Percentiles rank a stretch among this genome's conserved stretches.
Evolutionary conservation across 2,113 vertebrate genomes (phyloP).

Genomic region (Rallus limicola): DNA sequence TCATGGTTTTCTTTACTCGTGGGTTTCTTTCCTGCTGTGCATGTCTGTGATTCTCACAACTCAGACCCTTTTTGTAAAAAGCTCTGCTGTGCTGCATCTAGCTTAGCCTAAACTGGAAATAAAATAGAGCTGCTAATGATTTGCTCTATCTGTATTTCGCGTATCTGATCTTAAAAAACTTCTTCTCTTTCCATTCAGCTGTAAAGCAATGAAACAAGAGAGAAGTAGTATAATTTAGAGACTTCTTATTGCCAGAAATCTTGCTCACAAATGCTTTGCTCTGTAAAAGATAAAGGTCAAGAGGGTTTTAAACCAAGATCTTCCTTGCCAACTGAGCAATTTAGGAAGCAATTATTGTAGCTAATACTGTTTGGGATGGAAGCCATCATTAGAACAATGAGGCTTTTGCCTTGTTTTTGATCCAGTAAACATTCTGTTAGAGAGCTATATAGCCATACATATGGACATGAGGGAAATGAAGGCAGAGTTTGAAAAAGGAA

Average conservation of each 20-base stretch:
- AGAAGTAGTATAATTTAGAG: neutral
- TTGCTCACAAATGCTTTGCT: neutral
- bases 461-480: neutral
- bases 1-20: neutral
- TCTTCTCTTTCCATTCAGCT: neutral
- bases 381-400: neutral
- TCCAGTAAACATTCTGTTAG: neutral
- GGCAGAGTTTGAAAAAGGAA: neutral
- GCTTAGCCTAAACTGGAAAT: neutral
- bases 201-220: neutral
- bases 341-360: slow-evolving; percentile 15
- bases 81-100: neutral
- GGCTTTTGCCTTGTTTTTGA: neutral
- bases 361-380: neutral
- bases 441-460: neutral
- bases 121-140: neutral
- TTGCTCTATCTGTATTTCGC: neutral
- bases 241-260: neutral
- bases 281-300: slow-evolving; percentile 7
- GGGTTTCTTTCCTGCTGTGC: neutral
- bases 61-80: neutral
- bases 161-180: neutral
- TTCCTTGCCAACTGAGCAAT: slow-evolving; percentile 4
- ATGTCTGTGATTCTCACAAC: neutral
- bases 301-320: neutral